Base-by-base conservation (phyloP, 2,113 vertebrate genomes). In the Neoarius graeffei region DNA sequence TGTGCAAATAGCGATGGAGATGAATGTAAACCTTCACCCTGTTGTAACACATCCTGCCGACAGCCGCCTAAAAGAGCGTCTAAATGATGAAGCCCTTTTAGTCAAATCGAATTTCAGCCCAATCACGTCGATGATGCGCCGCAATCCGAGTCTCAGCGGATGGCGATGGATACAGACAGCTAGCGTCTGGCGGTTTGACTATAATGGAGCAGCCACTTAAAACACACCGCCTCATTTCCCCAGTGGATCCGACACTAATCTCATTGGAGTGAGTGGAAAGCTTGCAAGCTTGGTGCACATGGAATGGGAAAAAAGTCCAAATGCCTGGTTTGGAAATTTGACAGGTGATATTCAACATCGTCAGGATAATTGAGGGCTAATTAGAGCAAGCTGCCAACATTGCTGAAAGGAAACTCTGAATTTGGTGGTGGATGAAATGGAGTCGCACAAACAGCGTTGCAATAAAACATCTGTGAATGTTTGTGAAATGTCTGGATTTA, bases 41-140 rank as follows among this genome's bases (percentile, higher is more conserved):
- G 69, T 85, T 84, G 86, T 86, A 87, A 87, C 81, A 77, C 85
- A 87, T 74, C 88, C 89, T 69, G 83, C 81, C 88, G 35, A 86
- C 81, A 67, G 83, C 50, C 77, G 14, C n/a, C 85, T 59, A 73
- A 87, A 85, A 89, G 86, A 89, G 89, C 89, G 25, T 86, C 87
- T 88, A 79, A 85, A 88, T 83, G 81, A 82, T 86, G 89, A 88
- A 86, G 85, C 89, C 80, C 90, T 91, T 92, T 92, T 90, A 92
- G 91, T 89, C 88, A 92, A 91, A 92, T 92, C 86, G 83, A 88
- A 92, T 91, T 92, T 89, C 73, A 79, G 42, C 56, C 80, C 88
- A 87, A 91, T 91, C 89, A 90, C 9, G 56, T 20, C 59, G 62
- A 87, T 89, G 89, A 90, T 71, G 81, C 76, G 42, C 85, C 27